phyloP scores from a whole-genome alignment of 1,140 invertebrate species.

The Platyscapa corneri region DNA sequence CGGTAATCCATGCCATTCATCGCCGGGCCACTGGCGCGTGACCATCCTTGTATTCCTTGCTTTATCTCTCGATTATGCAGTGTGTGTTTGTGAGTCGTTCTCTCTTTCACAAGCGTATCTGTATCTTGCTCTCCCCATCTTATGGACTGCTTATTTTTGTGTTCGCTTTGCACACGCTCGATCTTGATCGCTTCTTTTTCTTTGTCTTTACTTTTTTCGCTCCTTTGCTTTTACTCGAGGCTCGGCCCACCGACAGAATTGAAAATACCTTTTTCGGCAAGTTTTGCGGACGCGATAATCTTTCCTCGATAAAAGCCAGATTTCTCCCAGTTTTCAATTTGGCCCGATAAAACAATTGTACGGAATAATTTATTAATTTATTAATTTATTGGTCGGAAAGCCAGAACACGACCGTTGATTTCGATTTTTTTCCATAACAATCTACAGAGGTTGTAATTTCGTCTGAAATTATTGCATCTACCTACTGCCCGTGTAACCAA shows the following conservation, averaged over 20 bases:
- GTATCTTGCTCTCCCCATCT: background rate
- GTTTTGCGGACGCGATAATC: background rate
- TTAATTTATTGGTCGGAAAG: too few species aligned
- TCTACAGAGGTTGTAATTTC: background rate
- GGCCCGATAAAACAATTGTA: too few species aligned
- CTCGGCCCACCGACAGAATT: background rate
- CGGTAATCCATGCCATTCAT: constrained; percentile 31
- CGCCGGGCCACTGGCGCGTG: background rate
- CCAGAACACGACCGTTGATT: too few species aligned
- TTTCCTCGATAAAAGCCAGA: too few species aligned
- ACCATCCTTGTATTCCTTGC: constrained; percentile 26
- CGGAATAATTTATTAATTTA: too few species aligned
- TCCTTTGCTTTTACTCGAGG: background rate
- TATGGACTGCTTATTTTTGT: constrained; percentile 20
- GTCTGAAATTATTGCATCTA: background rate
- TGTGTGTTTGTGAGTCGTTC: constrained; percentile 1
- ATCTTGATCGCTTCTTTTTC: constrained; percentile 1
- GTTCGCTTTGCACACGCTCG: background rate
- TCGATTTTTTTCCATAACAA: background rate
- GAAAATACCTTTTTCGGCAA: background rate
- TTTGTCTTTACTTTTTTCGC: background rate
- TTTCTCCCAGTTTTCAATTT: too few species aligned
- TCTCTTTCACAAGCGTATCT: constrained; percentile 16
- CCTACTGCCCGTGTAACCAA: background rate
- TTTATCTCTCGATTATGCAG: constrained; percentile 48